Percentiles rank a stretch among this genome's conserved stretches.
Conservation (phyloP, 2,113 vertebrate species). For the Rhegmatorhina hoffmannsi region DNA sequence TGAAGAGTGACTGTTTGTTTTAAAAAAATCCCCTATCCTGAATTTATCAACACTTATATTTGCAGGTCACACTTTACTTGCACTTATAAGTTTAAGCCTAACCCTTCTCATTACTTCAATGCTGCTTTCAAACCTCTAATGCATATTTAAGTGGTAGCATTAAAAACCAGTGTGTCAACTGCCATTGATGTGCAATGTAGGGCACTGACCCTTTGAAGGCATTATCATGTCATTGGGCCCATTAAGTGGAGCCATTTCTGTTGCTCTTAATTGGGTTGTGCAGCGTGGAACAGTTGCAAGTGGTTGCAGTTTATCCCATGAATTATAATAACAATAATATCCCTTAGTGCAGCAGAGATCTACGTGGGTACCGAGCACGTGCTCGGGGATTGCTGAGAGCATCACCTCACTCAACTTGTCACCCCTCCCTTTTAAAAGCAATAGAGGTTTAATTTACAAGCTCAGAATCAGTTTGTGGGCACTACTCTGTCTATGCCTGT, state of each 20-base stretch:
- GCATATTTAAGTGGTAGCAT: constrained; percentile 72
- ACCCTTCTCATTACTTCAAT: constrained; percentile 68
- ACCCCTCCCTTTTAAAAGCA: background rate
- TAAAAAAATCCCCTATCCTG: background rate
- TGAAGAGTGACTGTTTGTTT: background rate
- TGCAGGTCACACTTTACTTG: constrained; percentile 69
- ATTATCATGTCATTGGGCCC: constrained; percentile 67
- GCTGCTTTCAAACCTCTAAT: constrained; percentile 67
- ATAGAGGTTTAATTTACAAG: background rate
- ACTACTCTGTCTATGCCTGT: background rate
- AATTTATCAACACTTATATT: constrained; percentile 59
- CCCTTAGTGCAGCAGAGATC: background rate
- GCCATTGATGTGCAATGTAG: constrained; percentile 70
- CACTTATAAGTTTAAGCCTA: constrained; percentile 65
- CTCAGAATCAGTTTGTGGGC: background rate
- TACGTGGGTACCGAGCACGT: background rate
- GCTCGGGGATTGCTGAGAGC: background rate
- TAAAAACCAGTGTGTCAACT: constrained; percentile 68
- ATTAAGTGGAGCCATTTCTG: constrained; percentile 65
- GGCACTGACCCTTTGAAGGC: constrained; percentile 63
- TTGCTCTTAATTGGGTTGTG: constrained; percentile 72
- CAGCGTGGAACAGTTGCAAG: constrained; percentile 41
- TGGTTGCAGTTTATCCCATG: constrained; percentile 55
- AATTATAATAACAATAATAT: constrained; percentile 68
- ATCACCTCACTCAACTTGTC: background rate